A percentile compares a stretch with the other conserved stretches of the same genome.
These are phyloP conservation scores for Mesitornis unicolor DNA, from an alignment of 2,113 vertebrate species.

Conservation along the genomic window DNA sequence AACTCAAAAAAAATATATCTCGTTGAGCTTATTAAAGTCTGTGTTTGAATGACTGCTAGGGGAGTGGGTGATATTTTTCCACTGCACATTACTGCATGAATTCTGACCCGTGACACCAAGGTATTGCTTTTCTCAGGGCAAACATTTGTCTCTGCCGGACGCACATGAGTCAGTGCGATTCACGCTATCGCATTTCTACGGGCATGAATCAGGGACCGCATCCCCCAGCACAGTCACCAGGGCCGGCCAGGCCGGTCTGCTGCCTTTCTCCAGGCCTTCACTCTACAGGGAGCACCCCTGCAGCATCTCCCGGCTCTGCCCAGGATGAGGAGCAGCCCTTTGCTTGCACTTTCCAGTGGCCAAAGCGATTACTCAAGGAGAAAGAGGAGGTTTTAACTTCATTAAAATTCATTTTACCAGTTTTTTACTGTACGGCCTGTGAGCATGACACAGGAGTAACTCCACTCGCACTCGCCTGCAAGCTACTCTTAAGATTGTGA, in stretches of 20 bases:
- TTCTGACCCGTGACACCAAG: fast-evolving
- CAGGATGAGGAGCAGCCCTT: fast-evolving
- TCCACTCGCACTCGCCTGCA: fast-evolving
- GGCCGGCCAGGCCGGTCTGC: too few species aligned
- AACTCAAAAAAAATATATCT: too few species aligned
- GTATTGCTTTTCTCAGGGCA: neutral
- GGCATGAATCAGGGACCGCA: fast-evolving
- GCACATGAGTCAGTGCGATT: fast-evolving
- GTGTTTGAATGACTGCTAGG: fast-evolving
- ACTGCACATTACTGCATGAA: fast-evolving
- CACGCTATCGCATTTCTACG: fast-evolving
- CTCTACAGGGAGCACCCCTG: neutral
- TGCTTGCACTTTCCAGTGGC: neutral
- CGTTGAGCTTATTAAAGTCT: neutral
- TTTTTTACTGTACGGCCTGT: neutral
- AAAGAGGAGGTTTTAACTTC: fast-evolving
- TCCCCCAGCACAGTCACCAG: too few species aligned
- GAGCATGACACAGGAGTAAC: fast-evolving
- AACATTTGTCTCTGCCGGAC: fast-evolving
- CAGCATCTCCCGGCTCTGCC: fast-evolving
- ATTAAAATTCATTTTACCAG: too few species aligned
- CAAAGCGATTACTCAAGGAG: fast-evolving
- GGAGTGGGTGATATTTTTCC: neutral
- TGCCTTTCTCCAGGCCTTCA: too few species aligned
- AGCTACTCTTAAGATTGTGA: fast-evolving